Evolutionary conservation across 2,113 vertebrate species (phyloP).

Genomic region (Microtus richardsoni): DNA sequence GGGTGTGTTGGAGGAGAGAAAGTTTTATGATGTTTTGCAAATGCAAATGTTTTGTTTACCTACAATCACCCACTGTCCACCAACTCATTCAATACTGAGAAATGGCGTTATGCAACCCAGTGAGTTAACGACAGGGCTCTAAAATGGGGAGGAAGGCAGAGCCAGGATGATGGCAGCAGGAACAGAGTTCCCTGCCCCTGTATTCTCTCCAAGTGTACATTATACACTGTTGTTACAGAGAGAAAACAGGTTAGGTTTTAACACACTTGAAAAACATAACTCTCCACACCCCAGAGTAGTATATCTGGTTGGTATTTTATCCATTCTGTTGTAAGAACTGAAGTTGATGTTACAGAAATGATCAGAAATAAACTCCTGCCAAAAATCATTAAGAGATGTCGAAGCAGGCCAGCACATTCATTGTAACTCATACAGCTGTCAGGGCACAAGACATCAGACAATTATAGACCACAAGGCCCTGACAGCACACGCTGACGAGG

Average conservation of each 20-base stretch:
- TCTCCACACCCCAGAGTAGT: constrained; percentile 24
- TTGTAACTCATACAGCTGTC: neutral
- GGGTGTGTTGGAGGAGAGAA: neutral
- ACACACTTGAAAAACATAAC: neutral
- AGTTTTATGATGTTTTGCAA: neutral
- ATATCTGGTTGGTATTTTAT: constrained; percentile 24
- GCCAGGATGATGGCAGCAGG: neutral
- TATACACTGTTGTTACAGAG: neutral
- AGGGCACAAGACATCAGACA: neutral
- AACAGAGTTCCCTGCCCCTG: neutral
- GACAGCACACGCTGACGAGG: neutral
- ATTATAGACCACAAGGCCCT: neutral
- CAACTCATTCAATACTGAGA: neutral
- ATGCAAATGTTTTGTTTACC: neutral
- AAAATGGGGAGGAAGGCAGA: neutral
- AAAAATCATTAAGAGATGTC: constrained; percentile 8
- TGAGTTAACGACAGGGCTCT: neutral
- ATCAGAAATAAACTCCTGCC: neutral
- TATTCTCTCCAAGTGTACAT: neutral
- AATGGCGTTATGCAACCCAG: neutral
- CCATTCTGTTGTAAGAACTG: neutral
- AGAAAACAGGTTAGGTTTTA: constrained; percentile 16
- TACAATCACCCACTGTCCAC: neutral
- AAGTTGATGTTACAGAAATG: neutral
- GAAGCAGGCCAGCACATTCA: neutral